Conservation (phyloP, 2,797 vertebrate species). For the Echeneis naucrates region DNA sequence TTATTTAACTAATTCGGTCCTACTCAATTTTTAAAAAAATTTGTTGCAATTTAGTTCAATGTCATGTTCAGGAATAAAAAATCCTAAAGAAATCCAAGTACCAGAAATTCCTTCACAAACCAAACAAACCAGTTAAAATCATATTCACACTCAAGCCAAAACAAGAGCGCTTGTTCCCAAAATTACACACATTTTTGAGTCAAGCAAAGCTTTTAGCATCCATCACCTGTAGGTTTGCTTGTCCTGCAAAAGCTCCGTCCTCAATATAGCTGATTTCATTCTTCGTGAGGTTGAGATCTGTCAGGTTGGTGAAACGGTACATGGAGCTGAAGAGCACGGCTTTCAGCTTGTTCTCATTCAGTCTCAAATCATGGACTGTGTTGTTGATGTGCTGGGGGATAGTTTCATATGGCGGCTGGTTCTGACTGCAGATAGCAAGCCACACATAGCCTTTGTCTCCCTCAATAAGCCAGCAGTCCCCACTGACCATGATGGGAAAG, state of each 20-base stretch:
- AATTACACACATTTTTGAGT: background rate
- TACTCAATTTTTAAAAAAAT: background rate
- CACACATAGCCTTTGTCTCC: slow-evolving; percentile 99
- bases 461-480: slow-evolving; percentile 99
- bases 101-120: background rate
- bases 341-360: slow-evolving; percentile 98
- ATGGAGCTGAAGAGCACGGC: slow-evolving; percentile 95
- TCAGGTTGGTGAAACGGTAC: slow-evolving; percentile 97
- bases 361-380: slow-evolving; percentile 95
- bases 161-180: background rate
- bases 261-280: slow-evolving; percentile 98
- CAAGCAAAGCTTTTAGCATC: background rate
- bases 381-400: slow-evolving; percentile 99
- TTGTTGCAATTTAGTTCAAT: background rate
- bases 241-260: slow-evolving; percentile 96
- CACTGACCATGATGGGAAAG: slow-evolving; percentile 76
- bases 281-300: slow-evolving; percentile 98
- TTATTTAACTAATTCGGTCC: background rate
- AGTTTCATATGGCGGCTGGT: slow-evolving; percentile 98
- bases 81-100: no score
- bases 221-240: slow-evolving; percentile 93
- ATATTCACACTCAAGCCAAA: background rate
- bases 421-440: slow-evolving; percentile 99
- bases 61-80: background rate
- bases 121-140: background rate